A percentile compares a stretch with the other conserved stretches of the same genome.
phyloP scores from a whole-genome alignment of 2,113 vertebrate species.

The Cyprinodon variegatus region DNA sequence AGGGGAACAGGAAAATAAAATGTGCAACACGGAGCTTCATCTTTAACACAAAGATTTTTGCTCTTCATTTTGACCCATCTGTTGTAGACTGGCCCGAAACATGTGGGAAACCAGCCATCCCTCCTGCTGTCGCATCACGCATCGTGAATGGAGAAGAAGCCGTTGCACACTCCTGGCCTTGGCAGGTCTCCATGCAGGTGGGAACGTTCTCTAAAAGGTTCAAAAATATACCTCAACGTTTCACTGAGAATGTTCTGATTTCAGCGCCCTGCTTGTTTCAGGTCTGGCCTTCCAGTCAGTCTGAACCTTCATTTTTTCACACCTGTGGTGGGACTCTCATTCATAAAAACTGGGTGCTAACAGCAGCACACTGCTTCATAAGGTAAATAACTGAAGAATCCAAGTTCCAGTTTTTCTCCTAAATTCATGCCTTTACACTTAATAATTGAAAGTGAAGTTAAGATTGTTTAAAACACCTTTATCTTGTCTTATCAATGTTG shows the following conservation, averaged over 20 bases:
- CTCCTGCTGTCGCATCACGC: conserved; percentile 66
- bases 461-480: too few relatives aligned
- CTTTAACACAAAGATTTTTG: conserved; percentile 39
- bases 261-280: conserved; percentile 42
- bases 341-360: conserved; percentile 80
- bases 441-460: too few relatives aligned
- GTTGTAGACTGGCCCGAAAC: conserved; percentile 75
- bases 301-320: conserved; percentile 71
- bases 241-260: neutral
- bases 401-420: neutral
- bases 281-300: conserved; percentile 78
- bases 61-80: conserved; percentile 27
- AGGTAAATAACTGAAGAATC: conserved; percentile 47
- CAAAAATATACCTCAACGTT: neutral
- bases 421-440: neutral
- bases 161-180: conserved; percentile 80
- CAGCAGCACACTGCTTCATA: conserved; percentile 81
- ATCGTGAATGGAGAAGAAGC: conserved; percentile 81
- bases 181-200: conserved; percentile 85
- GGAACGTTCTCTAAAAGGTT: conserved; percentile 9
- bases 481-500: too few relatives aligned
- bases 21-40: conserved; percentile 16
- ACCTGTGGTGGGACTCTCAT: conserved; percentile 81
- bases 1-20: conserved; percentile 7
- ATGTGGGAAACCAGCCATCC: conserved; percentile 73